Evolutionary conservation across 1,140 invertebrate species (phyloP).

Genomic region (Potamilus streckersoni): DNA sequence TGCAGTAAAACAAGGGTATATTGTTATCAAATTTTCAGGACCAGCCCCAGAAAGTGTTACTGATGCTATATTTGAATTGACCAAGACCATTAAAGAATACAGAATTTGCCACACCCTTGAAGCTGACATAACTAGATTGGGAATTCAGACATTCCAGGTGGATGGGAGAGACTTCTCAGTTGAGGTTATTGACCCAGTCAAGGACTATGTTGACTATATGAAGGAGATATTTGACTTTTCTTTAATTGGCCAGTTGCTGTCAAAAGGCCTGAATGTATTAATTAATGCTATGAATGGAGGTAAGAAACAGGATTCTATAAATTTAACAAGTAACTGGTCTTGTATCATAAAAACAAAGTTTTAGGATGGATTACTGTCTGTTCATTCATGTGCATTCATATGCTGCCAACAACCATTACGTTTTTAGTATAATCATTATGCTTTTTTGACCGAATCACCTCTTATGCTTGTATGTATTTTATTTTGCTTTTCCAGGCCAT

Average conservation of each 20-base stretch:
- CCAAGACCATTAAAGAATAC: constrained; percentile 84
- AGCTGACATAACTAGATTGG: constrained; percentile 82
- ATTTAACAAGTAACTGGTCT: background rate
- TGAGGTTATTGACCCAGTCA: constrained; percentile 91
- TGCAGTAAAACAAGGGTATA: too few relatives aligned
- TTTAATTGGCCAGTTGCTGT: constrained; percentile 81
- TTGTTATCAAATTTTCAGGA: constrained; percentile 39
- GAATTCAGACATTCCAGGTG: constrained; percentile 73
- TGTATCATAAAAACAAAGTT: background rate
- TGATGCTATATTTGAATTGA: constrained; percentile 87
- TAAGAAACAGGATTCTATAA: constrained; percentile 61
- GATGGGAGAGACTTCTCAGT: constrained; percentile 81
- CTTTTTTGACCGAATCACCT: too few relatives aligned
- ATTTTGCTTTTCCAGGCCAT: too few relatives aligned
- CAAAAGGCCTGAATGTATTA: constrained; percentile 84
- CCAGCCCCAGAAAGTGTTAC: constrained; percentile 94
- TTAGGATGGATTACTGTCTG: background rate
- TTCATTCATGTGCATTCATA: too few relatives aligned
- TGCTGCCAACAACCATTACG: too few relatives aligned
- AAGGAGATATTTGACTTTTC: constrained; percentile 97
- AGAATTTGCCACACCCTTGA: constrained; percentile 81
- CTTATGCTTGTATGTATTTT: too few relatives aligned
- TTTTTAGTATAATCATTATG: too few relatives aligned
- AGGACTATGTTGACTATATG: constrained; percentile 93
- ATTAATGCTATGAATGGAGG: constrained; percentile 96